Base-by-base conservation (phyloP, 2,113 vertebrate species). In the Jaculus jaculus region DNA sequence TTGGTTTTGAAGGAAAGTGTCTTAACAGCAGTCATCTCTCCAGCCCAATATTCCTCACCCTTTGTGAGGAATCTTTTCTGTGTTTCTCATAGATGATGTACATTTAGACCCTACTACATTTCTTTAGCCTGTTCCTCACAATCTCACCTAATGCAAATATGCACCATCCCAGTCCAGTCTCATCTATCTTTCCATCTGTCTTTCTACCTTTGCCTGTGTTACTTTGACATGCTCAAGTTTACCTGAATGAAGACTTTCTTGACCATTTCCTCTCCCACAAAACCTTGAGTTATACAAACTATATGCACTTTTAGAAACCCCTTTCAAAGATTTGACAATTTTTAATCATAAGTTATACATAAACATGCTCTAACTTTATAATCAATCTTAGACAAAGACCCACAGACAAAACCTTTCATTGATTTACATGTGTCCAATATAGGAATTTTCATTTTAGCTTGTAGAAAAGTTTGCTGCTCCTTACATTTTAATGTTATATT, bases 81-180 rank as follows among this genome's bases (percentile, higher is more conserved):
- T 69, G 28, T n/a, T 71, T 84, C 21, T 80, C 9, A 13, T 12
- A 84, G 30, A 23, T 3, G 9, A 7, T 77, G 16, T 1, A 54
- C 21, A 10, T 47, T 94, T 91, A 63, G 5, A 81, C 37, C 6
- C 18, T 68, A 34, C 5, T 1, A 58, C 0, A 0, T 26, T 90
- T 84, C 18, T 24, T 75, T 54, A 37, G 18, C 10, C 3, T n/a
- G 30, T 42, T 90, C 1, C 4, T 66, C 34, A 89, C 5, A 37
- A 20, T 65, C 7, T 51, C 58, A 21, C 18, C 51, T 54, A 74
- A 60, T 74, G 4, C 63, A 63, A 84, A 39, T 7, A 77, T 84
- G 0, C 10, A 30, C n/a, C 39, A 6, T 61, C 20, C 34, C 4
- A 21, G 30, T 1, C 1, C 11, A 0, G 15, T 7, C 23, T 37